Evolutionary conservation across 2,797 vertebrate species (phyloP).

Genomic region (Hypotaenidia okinawae): DNA sequence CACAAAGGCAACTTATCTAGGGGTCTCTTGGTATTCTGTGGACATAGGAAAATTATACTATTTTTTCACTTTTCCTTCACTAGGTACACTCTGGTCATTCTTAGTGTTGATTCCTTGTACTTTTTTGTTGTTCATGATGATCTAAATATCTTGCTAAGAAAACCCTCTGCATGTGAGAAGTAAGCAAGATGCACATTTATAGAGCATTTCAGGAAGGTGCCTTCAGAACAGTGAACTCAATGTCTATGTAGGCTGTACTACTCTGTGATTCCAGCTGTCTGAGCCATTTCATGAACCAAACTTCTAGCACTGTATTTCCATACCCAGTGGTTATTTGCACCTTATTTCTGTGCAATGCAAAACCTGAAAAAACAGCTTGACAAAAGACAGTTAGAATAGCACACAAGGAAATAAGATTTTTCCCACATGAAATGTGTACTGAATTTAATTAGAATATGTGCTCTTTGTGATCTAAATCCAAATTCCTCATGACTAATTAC

Average conservation of each 20-base stretch:
- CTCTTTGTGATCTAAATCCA: neutral
- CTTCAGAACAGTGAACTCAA: neutral
- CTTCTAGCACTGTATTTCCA: neutral
- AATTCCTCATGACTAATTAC: neutral
- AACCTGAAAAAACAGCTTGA: neutral
- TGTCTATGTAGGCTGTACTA: neutral
- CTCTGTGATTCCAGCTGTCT: neutral
- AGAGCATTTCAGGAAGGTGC: neutral
- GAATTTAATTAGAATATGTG: neutral
- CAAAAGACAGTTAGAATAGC: neutral
- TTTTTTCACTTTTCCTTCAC: neutral
- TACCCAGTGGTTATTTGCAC: neutral
- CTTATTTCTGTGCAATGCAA: neutral
- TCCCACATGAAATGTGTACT: neutral
- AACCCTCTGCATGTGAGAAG: rapidly evolving
- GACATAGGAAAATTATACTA: neutral
- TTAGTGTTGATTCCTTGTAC: rapidly evolving
- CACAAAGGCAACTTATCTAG: neutral
- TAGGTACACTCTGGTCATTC: neutral
- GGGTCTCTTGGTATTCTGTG: neutral
- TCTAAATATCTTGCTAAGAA: neutral
- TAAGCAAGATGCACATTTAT: neutral
- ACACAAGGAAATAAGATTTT: neutral
- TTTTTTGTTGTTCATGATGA: neutral
- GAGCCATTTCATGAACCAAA: neutral